A percentile compares a stretch with the other conserved stretches of the same genome.
Conservation (phyloP, 2,797 vertebrate species). For the Carcharodon carcharias region DNA sequence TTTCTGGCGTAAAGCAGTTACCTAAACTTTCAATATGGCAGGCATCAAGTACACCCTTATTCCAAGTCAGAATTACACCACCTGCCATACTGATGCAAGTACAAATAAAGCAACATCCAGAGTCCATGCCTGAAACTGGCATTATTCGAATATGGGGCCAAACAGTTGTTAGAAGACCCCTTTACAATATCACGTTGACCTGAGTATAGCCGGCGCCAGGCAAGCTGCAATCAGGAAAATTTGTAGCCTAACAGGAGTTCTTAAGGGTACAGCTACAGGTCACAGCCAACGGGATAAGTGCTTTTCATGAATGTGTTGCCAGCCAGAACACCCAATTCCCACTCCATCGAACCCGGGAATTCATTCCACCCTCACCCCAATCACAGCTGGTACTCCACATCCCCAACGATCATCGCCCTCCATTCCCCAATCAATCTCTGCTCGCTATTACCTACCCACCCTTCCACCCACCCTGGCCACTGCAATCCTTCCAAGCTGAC, state of each 20-base stretch:
- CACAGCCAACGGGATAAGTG: not conserved
- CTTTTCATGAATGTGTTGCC: not conserved
- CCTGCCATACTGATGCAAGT: not conserved
- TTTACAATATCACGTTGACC: not conserved
- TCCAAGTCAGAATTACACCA: not conserved
- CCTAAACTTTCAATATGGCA: not conserved
- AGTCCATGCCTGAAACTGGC: no score
- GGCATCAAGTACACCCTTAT: not conserved
- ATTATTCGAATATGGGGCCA: not conserved
- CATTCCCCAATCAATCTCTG: not conserved
- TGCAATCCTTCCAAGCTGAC: no score
- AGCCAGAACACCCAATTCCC: not conserved
- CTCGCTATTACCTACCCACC: no score
- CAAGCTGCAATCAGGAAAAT: not conserved
- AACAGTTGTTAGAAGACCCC: not conserved
- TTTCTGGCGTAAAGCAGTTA: not conserved
- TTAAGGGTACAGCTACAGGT: not conserved
- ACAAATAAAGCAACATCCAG: not conserved
- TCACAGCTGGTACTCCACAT: not conserved
- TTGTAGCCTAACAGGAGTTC: not conserved
- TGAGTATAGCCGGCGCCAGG: not conserved
- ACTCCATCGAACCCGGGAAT: no score
- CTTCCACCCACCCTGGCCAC: no score
- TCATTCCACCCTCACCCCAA: not conserved
- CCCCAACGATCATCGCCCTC: no score